These are phyloP conservation scores for Volucella zonaria DNA, from an alignment of 2,888 invertebrate genomes.

Conservation along the genomic window DNA sequence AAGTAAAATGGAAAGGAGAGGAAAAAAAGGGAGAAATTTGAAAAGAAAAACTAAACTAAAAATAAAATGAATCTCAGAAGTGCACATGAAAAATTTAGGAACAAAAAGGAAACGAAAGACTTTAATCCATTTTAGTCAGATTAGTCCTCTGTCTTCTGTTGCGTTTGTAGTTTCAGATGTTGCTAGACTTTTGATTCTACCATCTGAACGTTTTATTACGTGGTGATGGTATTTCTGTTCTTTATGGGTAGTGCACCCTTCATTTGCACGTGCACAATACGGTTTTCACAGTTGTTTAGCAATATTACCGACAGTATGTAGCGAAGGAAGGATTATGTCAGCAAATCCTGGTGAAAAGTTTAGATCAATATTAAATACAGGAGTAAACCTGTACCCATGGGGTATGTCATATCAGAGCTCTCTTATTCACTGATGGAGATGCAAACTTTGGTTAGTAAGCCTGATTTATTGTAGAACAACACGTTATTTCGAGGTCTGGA, in stretches of 20 bases:
- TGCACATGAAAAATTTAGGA: constrained; percentile 15
- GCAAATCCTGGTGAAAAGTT: too few relatives aligned
- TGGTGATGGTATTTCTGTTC: neutral
- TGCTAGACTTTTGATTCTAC: constrained; percentile 6
- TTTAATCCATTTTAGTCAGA: constrained; percentile 48
- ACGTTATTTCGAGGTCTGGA: too few relatives aligned
- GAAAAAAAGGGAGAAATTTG: neutral
- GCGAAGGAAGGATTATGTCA: neutral
- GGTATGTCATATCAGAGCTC: too few relatives aligned
- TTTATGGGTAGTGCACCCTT: constrained; percentile 7
- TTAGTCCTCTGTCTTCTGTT: constrained; percentile 9
- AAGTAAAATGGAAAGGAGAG: neutral
- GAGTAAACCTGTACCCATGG: too few relatives aligned
- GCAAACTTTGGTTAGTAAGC: too few relatives aligned
- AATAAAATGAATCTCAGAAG: constrained; percentile 34
- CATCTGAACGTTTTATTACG: constrained; percentile 3
- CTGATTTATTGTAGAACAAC: too few relatives aligned
- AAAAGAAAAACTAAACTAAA: constrained; percentile 5
- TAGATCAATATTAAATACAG: too few relatives aligned
- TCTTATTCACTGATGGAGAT: too few relatives aligned
- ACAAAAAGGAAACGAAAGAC: constrained; percentile 3
- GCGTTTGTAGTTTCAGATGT: constrained; percentile 12
- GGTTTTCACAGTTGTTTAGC: neutral
- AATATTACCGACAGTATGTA: neutral
- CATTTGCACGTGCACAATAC: constrained; percentile 4